Base-by-base conservation (phyloP, 2,888 invertebrate genomes). In the Andrena bicolor region DNA sequence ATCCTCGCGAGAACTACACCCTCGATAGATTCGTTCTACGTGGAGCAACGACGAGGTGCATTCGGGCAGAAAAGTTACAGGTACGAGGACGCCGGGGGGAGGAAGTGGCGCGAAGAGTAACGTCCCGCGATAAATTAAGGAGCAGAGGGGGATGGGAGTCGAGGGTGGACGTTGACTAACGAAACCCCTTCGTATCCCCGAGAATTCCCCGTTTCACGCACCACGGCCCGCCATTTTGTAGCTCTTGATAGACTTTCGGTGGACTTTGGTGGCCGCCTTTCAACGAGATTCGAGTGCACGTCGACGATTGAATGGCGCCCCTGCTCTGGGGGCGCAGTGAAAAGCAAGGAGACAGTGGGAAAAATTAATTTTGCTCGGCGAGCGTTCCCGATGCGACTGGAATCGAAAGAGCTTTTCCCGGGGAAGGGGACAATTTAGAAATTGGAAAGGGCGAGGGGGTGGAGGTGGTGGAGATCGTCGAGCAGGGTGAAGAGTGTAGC, bases 201-300 rank as follows among this genome's bases (percentile, higher is more conserved):
- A 49, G 74, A 32, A 20, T 13, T 30, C 28, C 30, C 65, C 68
- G 65, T 77, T 65, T 75, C 65, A 53, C 56, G 23, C 68, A 53
- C 53, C 58, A 23, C 49, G 70, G 32, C 61, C 32, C 58, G 68
- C 68, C 84, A 73, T 85, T 66, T 69, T 65, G 48, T 48, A 73
- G 78, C 74, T 78, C 78, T 74, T 76, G 86, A 86, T 78, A 80
- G 64, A 41, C 4, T 41, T 41, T 41, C 41, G 41, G 41, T 16
- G 41, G 41, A 41, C 41, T 41, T 79, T 69, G 77, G 53, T 66
- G 61, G 61, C 53, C 51, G 51, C 66, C 78, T 76, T 79, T 79
- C 77, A 79, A 58, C 53, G 41, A 20, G 32, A 51, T 6, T 32
- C 58, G 41, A 70, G 41, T 32, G 48, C 53, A 26, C 51, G 61